Percentiles rank a stretch among this genome's conserved stretches.
phyloP scores from a whole-genome alignment of 2,888 invertebrate genomes.

The Xylophagus ater region DNA sequence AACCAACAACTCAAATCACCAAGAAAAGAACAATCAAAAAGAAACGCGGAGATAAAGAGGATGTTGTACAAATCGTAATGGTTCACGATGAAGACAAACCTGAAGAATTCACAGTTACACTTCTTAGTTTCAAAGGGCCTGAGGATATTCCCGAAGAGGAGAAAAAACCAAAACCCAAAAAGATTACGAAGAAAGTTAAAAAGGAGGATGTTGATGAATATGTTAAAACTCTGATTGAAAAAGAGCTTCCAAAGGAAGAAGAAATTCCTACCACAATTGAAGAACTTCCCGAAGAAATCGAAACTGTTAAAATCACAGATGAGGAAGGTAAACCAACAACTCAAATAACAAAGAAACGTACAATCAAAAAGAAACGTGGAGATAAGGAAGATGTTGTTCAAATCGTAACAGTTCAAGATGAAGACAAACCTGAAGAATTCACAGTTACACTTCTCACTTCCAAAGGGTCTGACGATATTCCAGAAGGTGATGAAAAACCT shows the following conservation, averaged over 20 bases:
- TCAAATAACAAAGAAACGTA: constrained; percentile 27
- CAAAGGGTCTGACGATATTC: constrained; percentile 16
- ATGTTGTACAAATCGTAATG: constrained; percentile 32
- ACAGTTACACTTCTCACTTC: constrained; percentile 24
- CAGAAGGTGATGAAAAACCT: constrained; percentile 22
- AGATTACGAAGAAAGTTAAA: too few relatives aligned
- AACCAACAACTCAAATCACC: constrained; percentile 21
- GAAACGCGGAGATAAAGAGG: constrained; percentile 28
- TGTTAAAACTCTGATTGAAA: neutral
- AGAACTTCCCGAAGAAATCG: constrained; percentile 16
- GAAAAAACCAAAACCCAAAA: constrained; percentile 23
- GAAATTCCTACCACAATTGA: too few relatives aligned
- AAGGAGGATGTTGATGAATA: neutral
- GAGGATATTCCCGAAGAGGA: too few relatives aligned
- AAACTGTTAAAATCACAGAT: constrained; percentile 28
- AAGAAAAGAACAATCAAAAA: constrained; percentile 25
- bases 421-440: constrained; percentile 27
- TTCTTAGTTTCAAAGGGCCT: too few relatives aligned
- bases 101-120: constrained; percentile 9
- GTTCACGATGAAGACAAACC: constrained; percentile 30
- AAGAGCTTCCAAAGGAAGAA: too few relatives aligned
- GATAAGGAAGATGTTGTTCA: constrained; percentile 24
- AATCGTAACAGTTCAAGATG: constrained; percentile 31
- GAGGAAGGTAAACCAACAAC: constrained; percentile 26
- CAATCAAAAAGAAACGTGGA: constrained; percentile 24